Evolutionary conservation across 2,888 invertebrate genomes (phyloP), one percentile per base, ranked within the genome.

Genomic region (Leucania comma): DNA sequence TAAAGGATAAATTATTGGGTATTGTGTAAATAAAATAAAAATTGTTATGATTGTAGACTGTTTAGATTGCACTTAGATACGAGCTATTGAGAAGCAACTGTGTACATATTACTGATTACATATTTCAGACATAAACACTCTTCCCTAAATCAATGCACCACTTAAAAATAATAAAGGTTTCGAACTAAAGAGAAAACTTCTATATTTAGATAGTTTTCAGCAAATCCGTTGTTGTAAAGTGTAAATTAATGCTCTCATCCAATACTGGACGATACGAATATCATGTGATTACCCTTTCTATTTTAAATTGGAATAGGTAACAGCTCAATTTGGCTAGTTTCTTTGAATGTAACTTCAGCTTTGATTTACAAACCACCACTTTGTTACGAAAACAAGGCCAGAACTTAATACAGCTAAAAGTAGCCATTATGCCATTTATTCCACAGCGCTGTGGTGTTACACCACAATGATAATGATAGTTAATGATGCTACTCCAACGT

Each of bases 361-460:
- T 42, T 50, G 60, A 66, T 72, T 57, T 61, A 63, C 17, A n/a
- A 29, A 17, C 9, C 35, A 20, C 35, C 35, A 50, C 32, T 60
- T 67, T 51, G 38, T 75, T 54, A 70, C 56, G 10, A 50, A 54
- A 65, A 61, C 20, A 48, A 57, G 48, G 10, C 59, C 75, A 35
- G 62, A 78, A 67, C 58, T 35, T 66, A 57, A 50, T 26, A 26
- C n/a, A 54, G 26, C 62, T 65, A 80, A 71, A 61, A 76, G 64
- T 71, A 68, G 71, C 42, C 32, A 74, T 82, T 81, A 81, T 63
- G 57, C 62, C 54, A 81, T 72, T 78, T 68, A 80, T 60, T 57
- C 24, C 38, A 61, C 51, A 17, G 53, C 60, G 26, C 61, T 66
- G 63, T 56, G 61, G 68, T 73, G 80, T 70, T 77, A 80, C 69